Percentiles rank a stretch among this genome's conserved stretches.
Conservation (phyloP, 2,888 invertebrate species). For the Gastrophysa polygoni region DNA sequence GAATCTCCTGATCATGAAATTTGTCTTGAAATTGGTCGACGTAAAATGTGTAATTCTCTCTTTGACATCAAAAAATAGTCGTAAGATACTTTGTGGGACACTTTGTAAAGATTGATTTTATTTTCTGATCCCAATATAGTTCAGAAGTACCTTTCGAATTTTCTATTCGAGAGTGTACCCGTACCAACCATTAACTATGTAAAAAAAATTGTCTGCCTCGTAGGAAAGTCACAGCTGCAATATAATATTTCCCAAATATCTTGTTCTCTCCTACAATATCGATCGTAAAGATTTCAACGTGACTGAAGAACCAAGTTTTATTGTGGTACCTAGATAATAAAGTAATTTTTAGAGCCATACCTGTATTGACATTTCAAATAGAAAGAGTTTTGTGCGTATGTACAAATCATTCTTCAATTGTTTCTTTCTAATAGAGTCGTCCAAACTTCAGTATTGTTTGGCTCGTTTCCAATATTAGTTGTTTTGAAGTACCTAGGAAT, state of each 20-base stretch:
- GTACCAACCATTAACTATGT: not conserved
- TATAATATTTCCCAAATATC: not conserved
- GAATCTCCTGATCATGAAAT: too few relatives aligned
- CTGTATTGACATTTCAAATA: slow-evolving; percentile 2
- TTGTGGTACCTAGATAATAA: not conserved
- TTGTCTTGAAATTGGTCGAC: too few relatives aligned
- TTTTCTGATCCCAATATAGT: too few relatives aligned
- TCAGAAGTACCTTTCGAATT: too few relatives aligned
- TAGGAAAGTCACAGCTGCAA: not conserved
- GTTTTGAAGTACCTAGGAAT: not conserved
- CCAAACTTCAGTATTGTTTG: not conserved
- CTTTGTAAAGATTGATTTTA: too few relatives aligned
- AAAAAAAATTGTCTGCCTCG: not conserved
- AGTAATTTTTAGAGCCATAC: not conserved
- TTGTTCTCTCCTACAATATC: not conserved
- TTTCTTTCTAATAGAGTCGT: not conserved
- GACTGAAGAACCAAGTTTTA: slow-evolving; percentile 11
- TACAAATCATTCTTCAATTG: not conserved
- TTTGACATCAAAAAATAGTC: too few relatives aligned
- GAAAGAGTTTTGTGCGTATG: not conserved
- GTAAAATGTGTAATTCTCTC: too few relatives aligned
- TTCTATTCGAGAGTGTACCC: too few relatives aligned
- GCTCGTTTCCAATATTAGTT: not conserved
- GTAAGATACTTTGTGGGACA: too few relatives aligned
- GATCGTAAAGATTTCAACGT: not conserved